Percentiles rank a stretch among this genome's conserved stretches.
phyloP scores from a whole-genome alignment of 2,888 invertebrate genomes.

The Diploptera punctata region DNA sequence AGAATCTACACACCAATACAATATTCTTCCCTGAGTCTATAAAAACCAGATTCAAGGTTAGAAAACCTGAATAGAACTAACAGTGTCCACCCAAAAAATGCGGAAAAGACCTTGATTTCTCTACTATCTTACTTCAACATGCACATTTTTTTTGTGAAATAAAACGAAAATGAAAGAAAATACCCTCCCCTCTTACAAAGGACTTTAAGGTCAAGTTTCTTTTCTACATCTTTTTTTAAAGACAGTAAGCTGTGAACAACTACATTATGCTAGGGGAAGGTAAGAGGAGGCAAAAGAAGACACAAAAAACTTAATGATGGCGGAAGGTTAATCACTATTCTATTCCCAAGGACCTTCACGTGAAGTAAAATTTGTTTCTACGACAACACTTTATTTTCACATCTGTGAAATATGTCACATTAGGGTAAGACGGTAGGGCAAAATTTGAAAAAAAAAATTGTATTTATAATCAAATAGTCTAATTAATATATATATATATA shows the following conservation, averaged over 20 bases:
- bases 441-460: too few species aligned
- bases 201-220: too few species aligned
- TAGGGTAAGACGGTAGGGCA: too few species aligned
- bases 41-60: constrained; percentile 10
- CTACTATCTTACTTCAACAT: not conserved
- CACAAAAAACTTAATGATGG: constrained; percentile 1
- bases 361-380: not conserved
- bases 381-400: too few species aligned
- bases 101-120: constrained; percentile 25
- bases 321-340: not conserved
- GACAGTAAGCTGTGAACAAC: constrained; percentile 15
- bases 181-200: too few species aligned
- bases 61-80: constrained; percentile 7
- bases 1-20: not conserved
- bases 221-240: not conserved
- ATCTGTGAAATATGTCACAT: too few species aligned
- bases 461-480: too few species aligned
- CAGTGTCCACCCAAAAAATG: constrained; percentile 20
- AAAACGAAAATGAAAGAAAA: too few species aligned
- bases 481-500: too few species aligned
- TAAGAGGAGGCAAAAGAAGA: not conserved
- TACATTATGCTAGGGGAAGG: not conserved
- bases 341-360: not conserved
- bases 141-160: not conserved
- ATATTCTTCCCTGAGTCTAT: not conserved